These are phyloP conservation scores for Beroe ovata DNA, from an alignment of 37 sponge, comb jelly and placozoan genomes.

Conservation along the genomic window DNA sequence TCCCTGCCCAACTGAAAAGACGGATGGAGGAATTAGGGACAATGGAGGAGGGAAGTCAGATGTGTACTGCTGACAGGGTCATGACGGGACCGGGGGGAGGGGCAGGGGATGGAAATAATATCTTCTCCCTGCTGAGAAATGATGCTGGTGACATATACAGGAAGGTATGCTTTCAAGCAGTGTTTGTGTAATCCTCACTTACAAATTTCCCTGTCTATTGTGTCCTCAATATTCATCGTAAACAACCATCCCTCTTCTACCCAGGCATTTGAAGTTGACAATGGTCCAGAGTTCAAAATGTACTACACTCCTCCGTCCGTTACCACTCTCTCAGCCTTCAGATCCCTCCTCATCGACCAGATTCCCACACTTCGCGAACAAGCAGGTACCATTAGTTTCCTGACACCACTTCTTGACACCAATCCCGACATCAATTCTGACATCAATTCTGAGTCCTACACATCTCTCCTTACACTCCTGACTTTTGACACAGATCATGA, in stretches of 20 bases:
- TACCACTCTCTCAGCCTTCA: conserved; percentile 40
- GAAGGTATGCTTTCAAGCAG: conserved; percentile 28
- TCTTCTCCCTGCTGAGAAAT: neutral
- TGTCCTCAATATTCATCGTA: too few species aligned
- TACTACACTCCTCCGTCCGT: conserved; percentile 40
- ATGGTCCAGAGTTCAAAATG: conserved; percentile 4
- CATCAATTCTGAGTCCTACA: too few species aligned
- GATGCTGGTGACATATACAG: conserved; percentile 24
- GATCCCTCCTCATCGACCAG: conserved; percentile 13
- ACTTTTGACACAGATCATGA: too few species aligned
- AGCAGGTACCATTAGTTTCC: too few species aligned
- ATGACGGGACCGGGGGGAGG: neutral
- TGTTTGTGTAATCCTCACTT: too few species aligned
- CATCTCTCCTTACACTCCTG: too few species aligned
- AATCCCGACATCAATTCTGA: too few species aligned
- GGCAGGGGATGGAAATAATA: too few species aligned
- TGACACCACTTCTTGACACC: too few species aligned
- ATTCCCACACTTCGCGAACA: conserved; percentile 8
- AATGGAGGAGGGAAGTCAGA: neutral
- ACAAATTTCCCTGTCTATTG: too few species aligned
- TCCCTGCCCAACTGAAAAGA: neutral
- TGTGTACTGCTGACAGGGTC: neutral
- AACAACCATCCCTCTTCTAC: too few species aligned
- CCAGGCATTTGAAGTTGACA: conserved; percentile 47
- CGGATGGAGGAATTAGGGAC: neutral